Conservation (phyloP, 1,140 invertebrate species). For the Scaptomyza montana region DNA sequence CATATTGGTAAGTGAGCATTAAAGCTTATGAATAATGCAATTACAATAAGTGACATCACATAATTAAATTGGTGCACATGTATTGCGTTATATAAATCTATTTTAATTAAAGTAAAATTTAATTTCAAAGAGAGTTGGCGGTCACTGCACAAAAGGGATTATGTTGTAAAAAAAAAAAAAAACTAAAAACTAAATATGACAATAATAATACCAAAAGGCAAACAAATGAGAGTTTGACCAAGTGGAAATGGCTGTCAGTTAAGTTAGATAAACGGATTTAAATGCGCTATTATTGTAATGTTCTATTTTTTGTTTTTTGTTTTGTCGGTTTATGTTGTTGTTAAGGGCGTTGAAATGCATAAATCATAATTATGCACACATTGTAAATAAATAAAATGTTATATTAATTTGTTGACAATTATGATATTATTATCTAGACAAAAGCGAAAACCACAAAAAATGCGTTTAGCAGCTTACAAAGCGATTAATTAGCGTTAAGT, state of each 20-base stretch:
- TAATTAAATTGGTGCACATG: conserved; percentile 50
- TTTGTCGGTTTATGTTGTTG: background rate
- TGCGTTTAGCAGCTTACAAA: conserved; percentile 60
- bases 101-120: conserved; percentile 77
- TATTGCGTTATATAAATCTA: conserved; percentile 65
- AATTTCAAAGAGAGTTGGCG: conserved; percentile 62
- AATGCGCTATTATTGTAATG: conserved; percentile 48
- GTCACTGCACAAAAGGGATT: conserved; percentile 52
- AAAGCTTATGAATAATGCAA: conserved; percentile 21
- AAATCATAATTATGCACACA: conserved; percentile 70
- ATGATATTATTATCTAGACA: conserved; percentile 68
- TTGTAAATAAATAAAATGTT: conserved; percentile 71
- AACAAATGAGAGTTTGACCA: conserved; percentile 56
- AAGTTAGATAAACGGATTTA: conserved; percentile 76
- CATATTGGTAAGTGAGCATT: background rate
- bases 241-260: conserved; percentile 17
- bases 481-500: conserved; percentile 72
- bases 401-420: conserved; percentile 81
- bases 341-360: conserved; percentile 38
- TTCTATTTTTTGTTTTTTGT: conserved; percentile 1
- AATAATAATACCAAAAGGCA: conserved; percentile 25
- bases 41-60: conserved; percentile 35
- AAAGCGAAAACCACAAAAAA: conserved; percentile 28
- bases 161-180: conserved; percentile 30
- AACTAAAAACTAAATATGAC: background rate